Percentiles rank a stretch among this genome's conserved stretches.
Evolutionary conservation across 2,888 invertebrate species (phyloP).

Genomic region (Melinaea marsaeus): DNA sequence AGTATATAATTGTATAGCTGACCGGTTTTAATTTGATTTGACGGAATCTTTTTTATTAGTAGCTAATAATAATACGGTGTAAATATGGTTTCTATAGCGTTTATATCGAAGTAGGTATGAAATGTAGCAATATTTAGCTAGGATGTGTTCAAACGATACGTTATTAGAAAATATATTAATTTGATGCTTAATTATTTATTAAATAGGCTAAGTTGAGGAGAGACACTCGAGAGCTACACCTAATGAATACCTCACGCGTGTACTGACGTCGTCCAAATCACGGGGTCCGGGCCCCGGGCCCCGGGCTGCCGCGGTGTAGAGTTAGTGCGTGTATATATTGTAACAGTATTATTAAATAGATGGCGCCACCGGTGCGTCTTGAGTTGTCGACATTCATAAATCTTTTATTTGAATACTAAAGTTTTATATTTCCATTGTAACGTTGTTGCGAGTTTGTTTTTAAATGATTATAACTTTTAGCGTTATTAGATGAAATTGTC

Average conservation of each 20-base stretch:
- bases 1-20: conserved; percentile 40
- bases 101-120: conserved; percentile 62
- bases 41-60: conserved; percentile 49
- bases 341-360: conserved; percentile 61
- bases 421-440: too few species aligned
- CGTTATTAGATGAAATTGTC: conserved; percentile 2
- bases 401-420: too few species aligned
- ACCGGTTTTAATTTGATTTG: conserved; percentile 45
- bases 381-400: not conserved
- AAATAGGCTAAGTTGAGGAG: conserved; percentile 43
- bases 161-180: conserved; percentile 58
- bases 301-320: conserved; percentile 13
- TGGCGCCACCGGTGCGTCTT: conserved; percentile 27
- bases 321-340: conserved; percentile 39
- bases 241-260: conserved; percentile 52
- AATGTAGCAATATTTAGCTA: conserved; percentile 72
- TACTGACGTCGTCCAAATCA: conserved; percentile 49
- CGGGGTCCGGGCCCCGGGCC: conserved; percentile 31
- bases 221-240: conserved; percentile 38
- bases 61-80: conserved; percentile 53
- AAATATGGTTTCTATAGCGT: conserved; percentile 64
- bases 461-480: too few species aligned
- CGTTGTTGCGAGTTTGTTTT: too few species aligned
- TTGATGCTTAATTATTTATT: conserved; percentile 71
- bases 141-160: conserved; percentile 73